These are phyloP conservation scores for Patiria pectinifera DNA, from an alignment of 53 echinoderm and acorn worm genomes.

Conservation along the genomic window DNA sequence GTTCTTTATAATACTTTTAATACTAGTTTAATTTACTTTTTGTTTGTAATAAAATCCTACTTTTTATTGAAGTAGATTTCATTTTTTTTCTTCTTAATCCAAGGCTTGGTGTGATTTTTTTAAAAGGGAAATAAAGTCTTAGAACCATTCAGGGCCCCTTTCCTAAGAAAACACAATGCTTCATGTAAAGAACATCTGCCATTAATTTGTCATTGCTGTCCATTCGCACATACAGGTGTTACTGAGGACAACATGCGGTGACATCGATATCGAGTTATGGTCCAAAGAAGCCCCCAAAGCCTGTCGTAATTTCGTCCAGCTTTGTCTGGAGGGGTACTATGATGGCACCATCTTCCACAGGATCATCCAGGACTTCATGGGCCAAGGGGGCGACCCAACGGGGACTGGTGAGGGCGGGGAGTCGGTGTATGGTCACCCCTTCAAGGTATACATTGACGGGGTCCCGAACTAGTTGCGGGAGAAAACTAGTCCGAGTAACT, in stretches of 20 bases:
- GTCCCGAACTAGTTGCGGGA: background rate
- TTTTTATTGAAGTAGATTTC: too few relatives aligned
- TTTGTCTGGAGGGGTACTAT: conserved; percentile 97
- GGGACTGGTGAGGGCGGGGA: conserved; percentile 98
- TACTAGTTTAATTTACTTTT: too few relatives aligned
- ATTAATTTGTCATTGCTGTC: too few relatives aligned
- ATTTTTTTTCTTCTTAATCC: too few relatives aligned
- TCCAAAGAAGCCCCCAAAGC: conserved; percentile 97
- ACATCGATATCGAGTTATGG: conserved; percentile 97
- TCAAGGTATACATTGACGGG: conserved; percentile 71
- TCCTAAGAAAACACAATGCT: background rate
- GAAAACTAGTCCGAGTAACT: too few relatives aligned
- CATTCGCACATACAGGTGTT: conserved; percentile 69
- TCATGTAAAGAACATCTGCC: too few relatives aligned
- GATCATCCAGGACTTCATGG: conserved; percentile 92
- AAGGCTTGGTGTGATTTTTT: too few relatives aligned
- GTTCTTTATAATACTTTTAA: too few relatives aligned
- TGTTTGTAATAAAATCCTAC: too few relatives aligned
- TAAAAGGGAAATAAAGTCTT: too few relatives aligned
- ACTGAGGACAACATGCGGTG: conserved; percentile 86
- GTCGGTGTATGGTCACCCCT: conserved; percentile 92
- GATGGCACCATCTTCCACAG: conserved; percentile 95
- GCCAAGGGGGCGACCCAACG: conserved; percentile 97
- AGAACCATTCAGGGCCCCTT: too few relatives aligned
- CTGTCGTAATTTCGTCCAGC: conserved; percentile 96